A percentile compares a stretch with the other conserved stretches of the same genome.
Evolutionary conservation across 2,113 vertebrate genomes (phyloP).

Genomic region (Cottus gobio): DNA sequence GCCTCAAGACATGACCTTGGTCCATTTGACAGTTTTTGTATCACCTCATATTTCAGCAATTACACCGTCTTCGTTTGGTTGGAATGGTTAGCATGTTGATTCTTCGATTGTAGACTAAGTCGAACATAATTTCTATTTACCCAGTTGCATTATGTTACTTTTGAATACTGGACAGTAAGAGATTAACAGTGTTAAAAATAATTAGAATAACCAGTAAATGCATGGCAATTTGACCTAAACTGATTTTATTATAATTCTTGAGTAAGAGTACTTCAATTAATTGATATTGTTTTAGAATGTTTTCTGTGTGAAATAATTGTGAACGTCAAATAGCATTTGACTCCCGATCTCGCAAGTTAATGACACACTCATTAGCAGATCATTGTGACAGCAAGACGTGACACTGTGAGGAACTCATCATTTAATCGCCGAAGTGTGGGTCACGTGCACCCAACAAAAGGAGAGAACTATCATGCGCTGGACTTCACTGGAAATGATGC

Average conservation of each 20-base stretch:
- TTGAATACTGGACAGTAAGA: too few relatives aligned
- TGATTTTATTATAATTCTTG: neutral
- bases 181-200: neutral
- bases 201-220: neutral
- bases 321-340: neutral
- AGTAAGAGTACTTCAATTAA: neutral
- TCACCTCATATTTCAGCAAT: neutral
- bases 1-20: neutral
- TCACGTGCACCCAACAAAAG: neutral
- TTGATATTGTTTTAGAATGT: neutral
- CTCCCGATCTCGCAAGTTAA: neutral
- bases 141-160: neutral
- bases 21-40: neutral
- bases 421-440: neutral
- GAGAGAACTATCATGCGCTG: neutral
- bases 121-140: neutral
- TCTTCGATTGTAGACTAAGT: neutral
- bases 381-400: neutral
- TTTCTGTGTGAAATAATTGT: neutral
- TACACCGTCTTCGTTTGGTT: neutral
- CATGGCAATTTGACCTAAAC: neutral
- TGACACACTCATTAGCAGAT: neutral
- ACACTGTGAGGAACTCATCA: neutral
- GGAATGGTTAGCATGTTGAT: neutral
- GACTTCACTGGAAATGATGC: neutral